These are phyloP conservation scores for Slavum lentiscoides DNA, from an alignment of 2,888 invertebrate genomes.

Conservation along the genomic window DNA sequence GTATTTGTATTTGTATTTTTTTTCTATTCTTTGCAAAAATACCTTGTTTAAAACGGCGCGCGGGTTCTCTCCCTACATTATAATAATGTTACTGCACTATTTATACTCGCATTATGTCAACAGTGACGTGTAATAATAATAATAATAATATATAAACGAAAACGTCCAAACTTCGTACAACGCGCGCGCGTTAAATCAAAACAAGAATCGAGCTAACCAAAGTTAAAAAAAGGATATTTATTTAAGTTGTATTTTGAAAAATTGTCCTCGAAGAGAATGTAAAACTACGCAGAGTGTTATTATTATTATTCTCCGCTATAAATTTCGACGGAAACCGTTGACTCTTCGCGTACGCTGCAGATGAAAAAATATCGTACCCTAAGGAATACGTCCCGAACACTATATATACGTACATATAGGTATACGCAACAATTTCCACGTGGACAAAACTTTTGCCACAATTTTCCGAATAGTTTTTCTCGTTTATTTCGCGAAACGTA, in stretches of 20 bases:
- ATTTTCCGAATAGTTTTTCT: conserved; percentile 7
- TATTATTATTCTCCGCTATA: neutral
- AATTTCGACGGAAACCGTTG: neutral
- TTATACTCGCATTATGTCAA: no score
- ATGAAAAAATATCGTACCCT: conserved; percentile 30
- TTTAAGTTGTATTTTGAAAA: neutral
- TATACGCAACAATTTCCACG: neutral
- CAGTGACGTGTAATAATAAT: neutral
- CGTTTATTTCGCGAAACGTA: conserved; percentile 11
- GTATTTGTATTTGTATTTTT: no score
- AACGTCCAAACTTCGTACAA: neutral
- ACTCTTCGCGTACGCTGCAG: neutral
- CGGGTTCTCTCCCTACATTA: no score
- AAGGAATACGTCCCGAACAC: conserved; percentile 8
- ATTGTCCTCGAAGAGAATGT: neutral
- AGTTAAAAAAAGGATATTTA: neutral
- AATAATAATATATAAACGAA: neutral
- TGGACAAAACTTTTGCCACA: conserved; percentile 12
- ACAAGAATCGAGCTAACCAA: neutral
- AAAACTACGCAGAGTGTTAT: neutral
- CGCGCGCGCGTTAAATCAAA: neutral
- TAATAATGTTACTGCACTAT: no score
- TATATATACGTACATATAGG: no score
- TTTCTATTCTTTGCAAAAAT: no score
- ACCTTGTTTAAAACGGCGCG: no score